Base-by-base conservation (phyloP, 2,888 invertebrate species). In the Thalpophila matura region DNA sequence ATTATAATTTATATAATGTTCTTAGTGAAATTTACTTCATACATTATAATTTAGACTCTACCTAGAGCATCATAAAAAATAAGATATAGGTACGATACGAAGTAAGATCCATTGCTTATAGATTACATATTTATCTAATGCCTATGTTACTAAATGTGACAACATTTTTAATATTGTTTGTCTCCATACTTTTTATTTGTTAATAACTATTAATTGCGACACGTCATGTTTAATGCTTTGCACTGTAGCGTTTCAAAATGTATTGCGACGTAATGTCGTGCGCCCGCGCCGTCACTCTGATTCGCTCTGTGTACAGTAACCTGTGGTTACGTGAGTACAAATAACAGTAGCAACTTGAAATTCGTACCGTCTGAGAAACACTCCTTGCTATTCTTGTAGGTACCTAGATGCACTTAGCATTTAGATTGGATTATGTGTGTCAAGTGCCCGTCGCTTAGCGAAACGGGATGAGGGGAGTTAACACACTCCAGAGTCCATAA, bases 281-380 rank as follows among this genome's bases (percentile, higher is more conserved):
- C 54, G 50, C 22, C 24, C 29, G 51, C 47, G 31, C 61, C 14
- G 57, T 29, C 53, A 54, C 27, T 35, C 31, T 56, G 37, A 45
- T 42, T 45, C 29, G 42, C 53, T 22, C 55, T 38, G 42, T 31
- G 54, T 58, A 65, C 62, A 60, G 42, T 61, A 68, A 56, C 57
- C 59, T 58, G 60, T 50, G 49, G 58, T 74, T 77, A 77, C 79
- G 78, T 79, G 79, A 67, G 76, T 66, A 60, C 67, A 66, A 75
- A 68, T 80, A 82, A 78, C 81, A 81, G 81, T 86, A 84, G 80
- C 82, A 66, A 76, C 64, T 55, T 37, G 46, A 37, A 51, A 45
- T 38, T 56, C 49, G 68, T 73, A 76, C 70, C 61, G 79, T 67
- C 73, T 73, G 81, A 81, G 79, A 86, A 86, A 51, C 26, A 37